Evolutionary conservation across 2,797 vertebrate genomes (phyloP).

Genomic region (Sebastes nivosus): DNA sequence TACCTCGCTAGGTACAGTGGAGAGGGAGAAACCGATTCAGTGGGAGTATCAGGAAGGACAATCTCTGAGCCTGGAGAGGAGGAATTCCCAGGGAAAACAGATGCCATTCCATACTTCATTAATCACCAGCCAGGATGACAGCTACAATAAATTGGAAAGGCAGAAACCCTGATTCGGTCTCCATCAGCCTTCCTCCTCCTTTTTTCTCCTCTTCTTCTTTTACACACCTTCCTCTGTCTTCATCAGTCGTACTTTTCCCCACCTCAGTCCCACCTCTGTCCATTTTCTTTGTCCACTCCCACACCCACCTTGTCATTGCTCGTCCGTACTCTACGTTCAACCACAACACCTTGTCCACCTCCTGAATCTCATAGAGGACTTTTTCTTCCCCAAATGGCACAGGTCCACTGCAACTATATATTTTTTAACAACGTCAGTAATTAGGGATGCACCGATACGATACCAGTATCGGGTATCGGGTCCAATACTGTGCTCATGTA

Average conservation of each 20-base stretch:
- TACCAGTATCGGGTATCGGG: too few species aligned
- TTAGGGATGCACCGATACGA: too few species aligned
- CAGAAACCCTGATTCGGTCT: slow-evolving; percentile 28
- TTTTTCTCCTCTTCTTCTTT: slow-evolving; percentile 4
- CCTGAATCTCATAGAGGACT: not conserved
- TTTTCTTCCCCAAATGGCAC: not conserved
- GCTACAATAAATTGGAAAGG: slow-evolving; percentile 61
- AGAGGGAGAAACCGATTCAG: not conserved
- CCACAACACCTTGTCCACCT: not conserved
- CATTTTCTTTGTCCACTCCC: not conserved
- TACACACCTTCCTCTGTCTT: slow-evolving; percentile 39
- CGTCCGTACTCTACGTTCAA: not conserved
- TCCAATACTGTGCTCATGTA: too few species aligned
- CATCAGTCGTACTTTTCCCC: slow-evolving; percentile 24
- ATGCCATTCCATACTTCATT: slow-evolving; percentile 64
- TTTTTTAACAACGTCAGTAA: not conserved
- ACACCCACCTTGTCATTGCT: not conserved
- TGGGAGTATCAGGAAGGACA: slow-evolving; percentile 13
- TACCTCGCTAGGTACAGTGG: not conserved
- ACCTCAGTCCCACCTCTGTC: not conserved
- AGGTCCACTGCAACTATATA: not conserved
- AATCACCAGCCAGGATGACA: slow-evolving; percentile 60
- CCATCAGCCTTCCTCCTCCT: slow-evolving; percentile 32
- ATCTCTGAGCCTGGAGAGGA: slow-evolving; percentile 28
- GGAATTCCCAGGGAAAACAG: slow-evolving; percentile 60